Percentiles rank a stretch among this genome's conserved stretches.
Conservation (phyloP, 2,113 vertebrate genomes). For the Struthidea cinerea region DNA sequence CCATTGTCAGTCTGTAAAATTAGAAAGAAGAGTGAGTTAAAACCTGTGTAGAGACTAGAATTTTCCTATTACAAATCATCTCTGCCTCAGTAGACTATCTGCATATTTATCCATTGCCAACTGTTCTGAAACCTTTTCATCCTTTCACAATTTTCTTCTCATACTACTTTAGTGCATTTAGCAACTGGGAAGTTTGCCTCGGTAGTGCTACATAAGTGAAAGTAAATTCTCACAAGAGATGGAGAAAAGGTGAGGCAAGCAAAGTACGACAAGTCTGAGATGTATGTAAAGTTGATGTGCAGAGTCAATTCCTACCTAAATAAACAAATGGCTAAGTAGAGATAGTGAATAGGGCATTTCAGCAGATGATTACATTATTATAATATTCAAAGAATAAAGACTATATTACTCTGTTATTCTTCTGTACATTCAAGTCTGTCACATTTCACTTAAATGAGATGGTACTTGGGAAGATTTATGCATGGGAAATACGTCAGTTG, state of each 20-base stretch:
- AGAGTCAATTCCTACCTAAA: neutral
- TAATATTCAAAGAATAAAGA: neutral
- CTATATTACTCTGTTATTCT: neutral
- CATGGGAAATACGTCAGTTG: neutral
- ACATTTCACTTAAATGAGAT: neutral
- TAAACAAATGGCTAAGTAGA: neutral
- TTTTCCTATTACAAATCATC: constrained; percentile 19
- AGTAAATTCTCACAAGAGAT: neutral
- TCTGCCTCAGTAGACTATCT: neutral
- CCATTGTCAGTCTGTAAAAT: constrained; percentile 31
- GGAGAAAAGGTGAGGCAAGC: neutral
- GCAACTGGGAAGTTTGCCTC: neutral
- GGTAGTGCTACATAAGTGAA: neutral
- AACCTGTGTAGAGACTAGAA: neutral
- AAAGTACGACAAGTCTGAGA: neutral
- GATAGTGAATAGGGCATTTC: neutral
- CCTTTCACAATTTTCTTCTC: neutral
- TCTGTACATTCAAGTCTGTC: neutral
- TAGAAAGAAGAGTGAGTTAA: constrained; percentile 11
- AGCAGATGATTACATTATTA: neutral
- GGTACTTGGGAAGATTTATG: neutral
- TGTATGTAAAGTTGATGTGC: neutral
- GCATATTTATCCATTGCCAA: constrained; percentile 10
- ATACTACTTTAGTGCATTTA: neutral
- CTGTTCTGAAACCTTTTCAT: constrained; percentile 30